Evolutionary conservation across 2,888 invertebrate genomes (phyloP).

Genomic region (Malthinus seriepunctatus): DNA sequence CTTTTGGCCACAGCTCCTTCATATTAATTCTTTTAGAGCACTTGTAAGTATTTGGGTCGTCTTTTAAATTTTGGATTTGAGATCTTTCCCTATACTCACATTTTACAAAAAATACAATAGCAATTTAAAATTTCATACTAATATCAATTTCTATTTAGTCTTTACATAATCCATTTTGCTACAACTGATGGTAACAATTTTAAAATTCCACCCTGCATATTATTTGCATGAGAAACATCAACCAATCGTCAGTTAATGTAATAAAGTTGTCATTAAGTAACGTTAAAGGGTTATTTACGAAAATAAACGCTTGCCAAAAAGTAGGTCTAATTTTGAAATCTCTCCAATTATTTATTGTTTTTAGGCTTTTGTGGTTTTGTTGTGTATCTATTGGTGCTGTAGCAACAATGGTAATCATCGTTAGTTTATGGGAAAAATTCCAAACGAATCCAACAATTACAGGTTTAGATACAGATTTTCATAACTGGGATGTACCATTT

Average conservation of each 20-base stretch:
- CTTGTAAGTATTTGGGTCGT: too few relatives aligned
- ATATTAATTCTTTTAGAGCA: too few relatives aligned
- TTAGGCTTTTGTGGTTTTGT: constrained; percentile 79
- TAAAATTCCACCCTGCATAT: too few relatives aligned
- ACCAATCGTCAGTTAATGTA: constrained; percentile 12
- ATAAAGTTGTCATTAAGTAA: constrained; percentile 26
- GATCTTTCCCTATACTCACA: too few relatives aligned
- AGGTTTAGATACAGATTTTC: constrained; percentile 78
- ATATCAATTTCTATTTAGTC: too few relatives aligned
- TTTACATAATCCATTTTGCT: too few relatives aligned
- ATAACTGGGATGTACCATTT: constrained; percentile 78
- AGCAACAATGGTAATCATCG: constrained; percentile 74
- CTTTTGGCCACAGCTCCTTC: too few relatives aligned
- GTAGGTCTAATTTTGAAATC: constrained; percentile 13
- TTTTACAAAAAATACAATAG: too few relatives aligned
- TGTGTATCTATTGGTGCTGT: constrained; percentile 70
- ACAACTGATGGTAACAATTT: too few relatives aligned
- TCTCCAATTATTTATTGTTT: constrained; percentile 27
- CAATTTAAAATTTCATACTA: too few relatives aligned
- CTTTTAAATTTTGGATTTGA: too few relatives aligned
- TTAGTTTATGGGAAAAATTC: constrained; percentile 80
- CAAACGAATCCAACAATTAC: constrained; percentile 84
- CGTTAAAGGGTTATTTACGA: constrained; percentile 22
- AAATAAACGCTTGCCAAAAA: constrained; percentile 14
- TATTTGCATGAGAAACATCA: too few relatives aligned